These are phyloP conservation scores for Macrosoma leucophasiata DNA, from an alignment of 2,888 invertebrate genomes.

Conservation along the genomic window DNA sequence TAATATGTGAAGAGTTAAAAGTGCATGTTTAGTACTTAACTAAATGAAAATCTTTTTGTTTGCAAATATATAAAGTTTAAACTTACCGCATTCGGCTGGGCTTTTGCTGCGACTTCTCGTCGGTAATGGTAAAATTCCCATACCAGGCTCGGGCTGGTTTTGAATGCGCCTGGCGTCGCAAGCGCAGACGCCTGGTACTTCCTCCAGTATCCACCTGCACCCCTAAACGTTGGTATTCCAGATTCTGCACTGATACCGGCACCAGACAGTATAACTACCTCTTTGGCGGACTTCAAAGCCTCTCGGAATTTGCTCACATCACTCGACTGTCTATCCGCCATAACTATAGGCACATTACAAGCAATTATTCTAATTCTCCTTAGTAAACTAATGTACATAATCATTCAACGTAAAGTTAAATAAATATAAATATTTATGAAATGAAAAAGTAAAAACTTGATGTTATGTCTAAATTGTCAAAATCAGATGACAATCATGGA, in stretches of 20 bases:
- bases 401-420: too few species aligned
- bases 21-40: neutral
- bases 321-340: slow-evolving; percentile 47
- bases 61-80: neutral
- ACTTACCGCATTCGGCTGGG: slow-evolving; percentile 80
- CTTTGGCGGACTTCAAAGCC: slow-evolving; percentile 74
- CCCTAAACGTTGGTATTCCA: slow-evolving; percentile 91
- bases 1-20: too few species aligned
- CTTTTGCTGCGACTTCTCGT: slow-evolving; percentile 83
- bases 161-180: slow-evolving; percentile 83
- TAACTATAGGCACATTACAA: slow-evolving; percentile 22
- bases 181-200: slow-evolving; percentile 80
- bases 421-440: slow-evolving; percentile 1
- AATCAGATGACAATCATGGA: too few species aligned
- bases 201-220: slow-evolving; percentile 88
- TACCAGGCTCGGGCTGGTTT: slow-evolving; percentile 83
- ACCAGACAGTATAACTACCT: slow-evolving; percentile 83
- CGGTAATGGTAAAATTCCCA: slow-evolving; percentile 95
- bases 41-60: too few species aligned
- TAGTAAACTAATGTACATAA: slow-evolving; percentile 38
- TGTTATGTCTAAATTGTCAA: too few species aligned
- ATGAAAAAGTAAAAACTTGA: too few species aligned
- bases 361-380: slow-evolving; percentile 22
- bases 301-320: slow-evolving; percentile 73
- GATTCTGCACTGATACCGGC: slow-evolving; percentile 90